Evolutionary conservation across 2,113 vertebrate species (phyloP).

Genomic region (Barnardius zonarius): DNA sequence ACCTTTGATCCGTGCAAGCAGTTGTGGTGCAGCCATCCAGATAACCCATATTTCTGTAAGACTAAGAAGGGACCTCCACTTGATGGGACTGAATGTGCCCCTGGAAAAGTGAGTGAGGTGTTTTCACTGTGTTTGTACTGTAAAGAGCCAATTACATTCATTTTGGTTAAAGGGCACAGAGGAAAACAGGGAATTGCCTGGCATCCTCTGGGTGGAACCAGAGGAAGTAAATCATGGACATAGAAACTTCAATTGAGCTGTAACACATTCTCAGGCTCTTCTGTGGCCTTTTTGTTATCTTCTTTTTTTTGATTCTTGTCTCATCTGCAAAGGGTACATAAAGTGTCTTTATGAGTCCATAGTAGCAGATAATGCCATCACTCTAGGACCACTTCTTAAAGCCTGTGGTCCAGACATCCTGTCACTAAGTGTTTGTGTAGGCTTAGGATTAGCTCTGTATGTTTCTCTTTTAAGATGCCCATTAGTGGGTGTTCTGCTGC

Average conservation of each 20-base stretch:
- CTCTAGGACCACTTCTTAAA: background rate
- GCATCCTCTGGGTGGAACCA: background rate
- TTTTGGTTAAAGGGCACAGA: background rate
- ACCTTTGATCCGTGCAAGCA: slow-evolving; percentile 98
- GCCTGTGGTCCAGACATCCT: background rate
- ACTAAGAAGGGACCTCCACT: slow-evolving; percentile 98
- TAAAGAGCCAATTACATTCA: fast-evolving
- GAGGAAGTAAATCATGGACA: background rate
- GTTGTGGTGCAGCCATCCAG: slow-evolving; percentile 97
- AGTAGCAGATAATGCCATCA: background rate
- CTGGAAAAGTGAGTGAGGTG: slow-evolving; percentile 83
- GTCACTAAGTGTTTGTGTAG: background rate
- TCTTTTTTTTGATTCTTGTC: background rate
- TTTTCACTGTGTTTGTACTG: background rate
- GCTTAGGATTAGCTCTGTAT: background rate
- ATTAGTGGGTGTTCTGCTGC: background rate
- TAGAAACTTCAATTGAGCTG: background rate
- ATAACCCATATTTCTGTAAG: slow-evolving; percentile 98
- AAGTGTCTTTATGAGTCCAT: background rate
- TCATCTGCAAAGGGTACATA: background rate
- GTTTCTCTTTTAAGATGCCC: background rate
- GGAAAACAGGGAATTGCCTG: background rate
- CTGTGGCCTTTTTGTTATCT: background rate
- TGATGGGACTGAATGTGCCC: slow-evolving; percentile 92
- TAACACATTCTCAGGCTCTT: background rate